Percentiles rank a stretch among this genome's conserved stretches.
These are phyloP conservation scores for Sphyrna mokarran DNA, from an alignment of 2,113 vertebrate species.

Conservation along the genomic window DNA sequence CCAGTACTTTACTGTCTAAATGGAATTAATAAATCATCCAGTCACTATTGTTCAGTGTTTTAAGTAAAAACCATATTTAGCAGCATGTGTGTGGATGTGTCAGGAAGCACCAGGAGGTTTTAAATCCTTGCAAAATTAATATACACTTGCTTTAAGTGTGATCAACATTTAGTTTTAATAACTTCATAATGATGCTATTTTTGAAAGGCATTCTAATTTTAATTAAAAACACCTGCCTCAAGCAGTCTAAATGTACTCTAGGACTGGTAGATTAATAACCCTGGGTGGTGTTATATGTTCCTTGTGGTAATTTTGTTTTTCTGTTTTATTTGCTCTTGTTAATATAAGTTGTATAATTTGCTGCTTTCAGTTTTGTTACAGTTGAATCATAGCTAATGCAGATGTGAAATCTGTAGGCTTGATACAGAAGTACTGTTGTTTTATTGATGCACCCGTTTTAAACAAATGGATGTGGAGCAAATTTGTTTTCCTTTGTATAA, in stretches of 20 bases:
- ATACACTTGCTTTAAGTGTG: neutral
- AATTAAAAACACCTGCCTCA: neutral
- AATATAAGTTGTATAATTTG: neutral
- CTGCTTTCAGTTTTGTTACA: neutral
- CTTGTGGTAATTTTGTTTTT: neutral
- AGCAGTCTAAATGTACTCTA: neutral
- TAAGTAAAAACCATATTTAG: neutral
- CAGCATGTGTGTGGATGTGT: neutral
- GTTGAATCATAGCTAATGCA: neutral
- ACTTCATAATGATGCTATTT: neutral
- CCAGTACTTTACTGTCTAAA: neutral
- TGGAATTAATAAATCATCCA: neutral
- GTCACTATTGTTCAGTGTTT: neutral
- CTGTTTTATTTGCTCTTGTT: neutral
- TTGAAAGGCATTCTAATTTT: neutral
- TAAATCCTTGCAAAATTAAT: neutral
- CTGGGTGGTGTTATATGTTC: neutral
- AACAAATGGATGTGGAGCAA: neutral
- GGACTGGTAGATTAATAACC: neutral
- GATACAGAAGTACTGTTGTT: neutral
- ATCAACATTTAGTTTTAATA: neutral
- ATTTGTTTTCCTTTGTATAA: neutral
- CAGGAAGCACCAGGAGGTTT: neutral
- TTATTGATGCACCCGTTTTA: neutral
- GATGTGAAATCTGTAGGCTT: neutral